Evolutionary conservation across 2,113 vertebrate genomes (phyloP), one percentile per base, ranked within the genome.

Genomic region (Potamarius usumacintae): DNA sequence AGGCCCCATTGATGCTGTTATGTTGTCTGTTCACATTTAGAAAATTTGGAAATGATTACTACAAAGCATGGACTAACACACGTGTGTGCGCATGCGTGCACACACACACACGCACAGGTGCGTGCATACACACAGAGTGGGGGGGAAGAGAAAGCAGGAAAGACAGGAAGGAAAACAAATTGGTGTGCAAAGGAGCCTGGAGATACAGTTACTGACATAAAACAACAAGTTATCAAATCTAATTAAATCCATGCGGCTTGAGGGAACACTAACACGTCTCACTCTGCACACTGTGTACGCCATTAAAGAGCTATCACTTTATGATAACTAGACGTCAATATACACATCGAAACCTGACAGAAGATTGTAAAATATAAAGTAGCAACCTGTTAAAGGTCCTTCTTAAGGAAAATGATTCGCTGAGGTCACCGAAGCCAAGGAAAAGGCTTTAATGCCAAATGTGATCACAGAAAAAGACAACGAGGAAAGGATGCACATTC

Each of bases 21-120:
- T 89, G 27, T 90, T 92, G 92, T 93, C 90, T 89, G 63, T 86
- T 93, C 85, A 88, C 69, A 88, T 94, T 91, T 91, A 71, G 58
- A 92, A 80, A 86, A 62, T 20, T 90, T 67, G 89, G 42, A 65
- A 78, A 89, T 88, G 88, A 92, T 88, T 83, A 57, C 90, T 90
- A 78, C 63, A 89, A 76, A 89, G 79, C 83, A 85, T 87, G 69
- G 82, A 85, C 85, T 72, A 83, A 88, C 81, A 12, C 88, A 79
- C 55, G 83, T 42, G 30, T 72, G 57, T 34, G 58, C 77, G 63
- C 58, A 83, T 27, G 69, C 50, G 53, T n/a, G 57, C 34, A 30
- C 71, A 80, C 53, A 81, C 27, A 82, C 62, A 67, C 42, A 81
- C 63, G 85, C 48, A 63, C 62, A 84, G 10, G 63, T 34, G 30